A percentile compares a stretch with the other conserved stretches of the same genome.
Evolutionary conservation across 2,113 vertebrate genomes (phyloP).

Genomic region (Neoarius graeffei): DNA sequence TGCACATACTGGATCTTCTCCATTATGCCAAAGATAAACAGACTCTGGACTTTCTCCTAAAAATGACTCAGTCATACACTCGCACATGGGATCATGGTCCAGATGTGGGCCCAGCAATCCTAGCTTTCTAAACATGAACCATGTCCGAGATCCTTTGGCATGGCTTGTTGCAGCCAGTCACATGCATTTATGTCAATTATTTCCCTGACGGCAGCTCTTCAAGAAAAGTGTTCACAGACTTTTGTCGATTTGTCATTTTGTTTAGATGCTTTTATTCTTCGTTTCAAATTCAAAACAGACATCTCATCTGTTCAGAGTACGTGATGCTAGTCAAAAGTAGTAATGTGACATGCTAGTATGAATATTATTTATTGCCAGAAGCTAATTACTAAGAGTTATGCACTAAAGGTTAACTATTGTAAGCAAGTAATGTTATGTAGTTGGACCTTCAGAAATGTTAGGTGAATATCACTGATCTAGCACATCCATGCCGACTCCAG

Average conservation of each 20-base stretch:
- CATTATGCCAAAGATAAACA: not conserved
- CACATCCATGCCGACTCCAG: not conserved
- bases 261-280: not conserved
- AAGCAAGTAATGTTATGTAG: not conserved
- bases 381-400: not conserved
- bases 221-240: conserved; percentile 7
- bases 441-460: not conserved
- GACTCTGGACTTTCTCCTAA: not conserved
- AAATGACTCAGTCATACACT: not conserved
- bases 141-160: not conserved
- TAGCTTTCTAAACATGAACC: not conserved
- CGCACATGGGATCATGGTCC: not conserved
- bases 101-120: not conserved
- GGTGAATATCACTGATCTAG: not conserved
- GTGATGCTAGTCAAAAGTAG: not conserved
- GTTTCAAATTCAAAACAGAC: not conserved
- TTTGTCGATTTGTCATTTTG: not conserved
- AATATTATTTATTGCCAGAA: not conserved
- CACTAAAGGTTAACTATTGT: not conserved
- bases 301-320: not conserved
- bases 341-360: not conserved
- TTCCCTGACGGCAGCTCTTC: not conserved
- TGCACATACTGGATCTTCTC: not conserved
- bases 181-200: not conserved
- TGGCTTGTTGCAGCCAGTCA: not conserved